phyloP scores from a whole-genome alignment of 2,797 vertebrate genomes.

The Graptemys geographica region DNA sequence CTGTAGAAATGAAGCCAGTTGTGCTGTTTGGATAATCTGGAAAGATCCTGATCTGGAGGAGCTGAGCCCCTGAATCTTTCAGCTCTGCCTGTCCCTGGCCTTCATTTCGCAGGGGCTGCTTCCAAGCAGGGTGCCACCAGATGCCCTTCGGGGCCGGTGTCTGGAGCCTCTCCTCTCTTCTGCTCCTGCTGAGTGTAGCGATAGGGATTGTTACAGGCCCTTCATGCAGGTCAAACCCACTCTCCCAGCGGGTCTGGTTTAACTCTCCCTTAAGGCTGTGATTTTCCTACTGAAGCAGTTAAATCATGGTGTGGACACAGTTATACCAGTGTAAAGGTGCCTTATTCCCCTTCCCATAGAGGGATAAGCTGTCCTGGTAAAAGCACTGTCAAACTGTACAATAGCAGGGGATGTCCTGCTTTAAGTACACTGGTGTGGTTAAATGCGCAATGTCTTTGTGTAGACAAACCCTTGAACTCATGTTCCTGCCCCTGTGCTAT shows the following conservation, averaged over 20 bases:
- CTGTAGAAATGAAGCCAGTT: background rate
- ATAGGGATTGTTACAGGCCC: background rate
- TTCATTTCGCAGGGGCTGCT: background rate
- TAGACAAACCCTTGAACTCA: background rate
- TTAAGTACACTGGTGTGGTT: background rate
- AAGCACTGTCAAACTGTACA: background rate
- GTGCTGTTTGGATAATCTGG: background rate
- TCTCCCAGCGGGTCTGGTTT: background rate
- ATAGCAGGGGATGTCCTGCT: background rate
- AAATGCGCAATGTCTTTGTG: background rate
- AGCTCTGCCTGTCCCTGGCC: background rate
- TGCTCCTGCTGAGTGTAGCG: background rate
- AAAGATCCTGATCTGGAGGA: background rate
- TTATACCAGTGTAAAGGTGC: background rate
- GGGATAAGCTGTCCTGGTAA: background rate
- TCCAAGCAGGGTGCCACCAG: background rate
- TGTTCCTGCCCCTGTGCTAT: background rate
- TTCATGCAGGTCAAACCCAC: background rate
- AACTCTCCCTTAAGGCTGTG: background rate
- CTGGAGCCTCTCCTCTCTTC: background rate
- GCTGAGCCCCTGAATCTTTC: background rate
- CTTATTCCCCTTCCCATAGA: accelerated
- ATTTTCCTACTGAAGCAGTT: background rate
- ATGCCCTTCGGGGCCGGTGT: background rate
- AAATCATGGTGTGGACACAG: background rate